Evolutionary conservation across 2,797 vertebrate genomes (phyloP).

Genomic region (Furcifer pardalis): DNA sequence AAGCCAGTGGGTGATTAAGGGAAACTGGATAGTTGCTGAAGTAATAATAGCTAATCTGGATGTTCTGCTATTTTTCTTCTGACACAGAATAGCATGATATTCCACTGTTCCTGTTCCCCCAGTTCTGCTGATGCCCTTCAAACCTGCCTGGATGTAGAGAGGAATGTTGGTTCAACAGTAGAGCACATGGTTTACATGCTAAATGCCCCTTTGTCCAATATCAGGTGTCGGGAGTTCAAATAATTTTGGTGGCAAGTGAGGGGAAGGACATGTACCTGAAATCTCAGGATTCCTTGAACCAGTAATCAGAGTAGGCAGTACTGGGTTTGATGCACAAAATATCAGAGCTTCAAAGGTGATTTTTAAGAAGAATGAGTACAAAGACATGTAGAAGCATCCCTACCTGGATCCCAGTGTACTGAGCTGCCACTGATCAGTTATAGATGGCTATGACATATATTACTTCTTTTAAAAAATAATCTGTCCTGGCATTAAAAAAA

Average conservation of each 20-base stretch:
- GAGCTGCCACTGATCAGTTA: no score
- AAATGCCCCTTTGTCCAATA: not conserved
- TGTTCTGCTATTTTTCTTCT: not conserved
- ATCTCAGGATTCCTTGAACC: not conserved
- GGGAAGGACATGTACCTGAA: not conserved
- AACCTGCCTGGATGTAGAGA: no score
- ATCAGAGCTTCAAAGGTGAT: no score
- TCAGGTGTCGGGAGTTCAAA: not conserved
- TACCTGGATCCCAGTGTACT: no score
- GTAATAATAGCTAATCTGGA: not conserved
- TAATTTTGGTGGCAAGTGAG: not conserved
- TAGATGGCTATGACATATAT: no score
- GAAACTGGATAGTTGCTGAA: not conserved
- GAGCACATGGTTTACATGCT: not conserved
- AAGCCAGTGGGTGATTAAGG: conserved; percentile 6
- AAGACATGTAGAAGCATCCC: no score
- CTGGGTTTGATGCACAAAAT: not conserved
- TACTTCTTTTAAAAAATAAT: no score
- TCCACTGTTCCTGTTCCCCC: no score
- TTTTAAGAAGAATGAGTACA: no score
- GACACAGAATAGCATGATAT: not conserved
- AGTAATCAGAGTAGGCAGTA: not conserved
- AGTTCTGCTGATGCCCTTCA: not conserved
- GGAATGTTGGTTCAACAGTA: not conserved
- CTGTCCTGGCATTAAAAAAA: not conserved